A percentile compares a stretch with the other conserved stretches of the same genome.
Conservation (phyloP, 2,797 vertebrate genomes). For the Moxostoma hubbsi region DNA sequence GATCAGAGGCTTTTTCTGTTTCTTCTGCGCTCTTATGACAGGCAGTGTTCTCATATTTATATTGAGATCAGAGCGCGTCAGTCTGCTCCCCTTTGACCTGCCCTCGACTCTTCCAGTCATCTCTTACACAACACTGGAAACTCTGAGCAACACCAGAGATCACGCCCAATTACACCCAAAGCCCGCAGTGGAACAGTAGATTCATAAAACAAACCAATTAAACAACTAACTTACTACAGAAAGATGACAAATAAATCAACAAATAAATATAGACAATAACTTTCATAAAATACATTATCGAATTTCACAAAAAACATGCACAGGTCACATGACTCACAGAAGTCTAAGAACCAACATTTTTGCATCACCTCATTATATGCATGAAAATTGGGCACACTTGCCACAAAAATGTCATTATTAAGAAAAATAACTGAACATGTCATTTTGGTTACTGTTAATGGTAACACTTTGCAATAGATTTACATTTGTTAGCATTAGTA, state of each 20-base stretch:
- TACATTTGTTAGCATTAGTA: too few relatives aligned
- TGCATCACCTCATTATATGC: too few relatives aligned
- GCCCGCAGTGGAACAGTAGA: not conserved
- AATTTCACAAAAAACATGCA: too few relatives aligned
- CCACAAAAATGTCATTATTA: too few relatives aligned
- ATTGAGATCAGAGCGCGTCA: not conserved
- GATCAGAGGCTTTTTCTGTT: constrained; percentile 22
- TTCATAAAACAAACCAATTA: not conserved
- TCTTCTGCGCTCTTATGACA: not conserved
- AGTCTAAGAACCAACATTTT: too few relatives aligned
- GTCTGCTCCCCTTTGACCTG: constrained; percentile 21
- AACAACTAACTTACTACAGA: not conserved
- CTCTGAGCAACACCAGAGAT: not conserved
- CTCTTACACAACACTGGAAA: constrained; percentile 30
- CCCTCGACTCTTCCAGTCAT: not conserved
- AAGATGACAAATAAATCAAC: too few relatives aligned
- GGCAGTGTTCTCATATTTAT: constrained; percentile 32
- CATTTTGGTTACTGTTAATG: too few relatives aligned
- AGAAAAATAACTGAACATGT: too few relatives aligned
- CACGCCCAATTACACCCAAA: not conserved
- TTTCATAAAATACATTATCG: too few relatives aligned
- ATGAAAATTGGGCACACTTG: too few relatives aligned
- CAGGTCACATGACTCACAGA: too few relatives aligned
- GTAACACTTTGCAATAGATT: too few relatives aligned
- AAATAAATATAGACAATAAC: not conserved